Base-by-base conservation (phyloP, 2,888 invertebrate species). In the Cephalotes varians region DNA sequence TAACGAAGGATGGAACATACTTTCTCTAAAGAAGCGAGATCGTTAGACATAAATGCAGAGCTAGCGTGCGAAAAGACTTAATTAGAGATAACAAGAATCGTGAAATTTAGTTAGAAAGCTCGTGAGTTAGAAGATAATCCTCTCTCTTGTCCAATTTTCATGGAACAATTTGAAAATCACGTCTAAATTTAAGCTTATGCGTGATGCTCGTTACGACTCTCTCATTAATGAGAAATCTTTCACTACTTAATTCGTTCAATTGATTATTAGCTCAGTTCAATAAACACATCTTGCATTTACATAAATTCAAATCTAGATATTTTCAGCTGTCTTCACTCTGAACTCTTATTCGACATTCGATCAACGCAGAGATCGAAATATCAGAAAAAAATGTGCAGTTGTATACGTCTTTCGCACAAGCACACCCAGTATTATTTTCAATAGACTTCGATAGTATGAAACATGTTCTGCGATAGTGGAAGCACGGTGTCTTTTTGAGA, bases 251-350 rank as follows among this genome's bases (percentile, higher is more conserved):
- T 71, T 65, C 60, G 69, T 65, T 74, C 25, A 34, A 28, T 84
- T 86, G 40, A 28, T 84, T 86, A 86, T 87, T 82, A 54, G 47
- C 49, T 44, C 37, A 34, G 58, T 37, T 58, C 54, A 83, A 86
- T 87, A 88, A 85, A 81, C 44, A 51, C 44, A 60, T n/a, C 62
- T n/a, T 60, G 71, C 76, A 88, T 86, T 87, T 87, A 67, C 72
- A 86, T 87, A 81, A 40, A 62, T 0, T 62, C 6, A 58, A 62
- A 31, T 51, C 1, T 12, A 40, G 4, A 2, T 10, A 37, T 77
- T 37, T 28, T 28, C 6, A 21, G n/a, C 0, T 15, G 4, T 58
- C 34, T 18, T 64, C 6, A 6, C 6, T 58, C 18, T 6, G 21
- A 65, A n/a, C 0, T n/a, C 1, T 65, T 47, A 49, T 15, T 72